phyloP scores from a whole-genome alignment of 37 sponge, comb jelly and placozoan species.

The Petrosia ficiformis region DNA sequence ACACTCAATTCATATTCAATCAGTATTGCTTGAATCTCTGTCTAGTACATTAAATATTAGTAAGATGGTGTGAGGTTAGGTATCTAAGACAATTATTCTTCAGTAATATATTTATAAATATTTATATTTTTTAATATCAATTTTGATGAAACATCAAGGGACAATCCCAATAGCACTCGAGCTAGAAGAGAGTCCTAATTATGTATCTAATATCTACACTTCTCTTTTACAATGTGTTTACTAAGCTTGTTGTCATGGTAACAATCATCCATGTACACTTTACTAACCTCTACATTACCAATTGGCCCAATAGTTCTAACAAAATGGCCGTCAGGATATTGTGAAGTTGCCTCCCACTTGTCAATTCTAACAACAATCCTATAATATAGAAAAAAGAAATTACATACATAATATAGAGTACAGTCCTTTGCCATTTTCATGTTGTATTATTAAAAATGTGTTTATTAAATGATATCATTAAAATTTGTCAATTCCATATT shows the following conservation, averaged over 20 bases:
- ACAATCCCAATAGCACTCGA: too few relatives aligned
- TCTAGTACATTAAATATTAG: slow-evolving; percentile 3
- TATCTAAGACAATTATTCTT: background rate
- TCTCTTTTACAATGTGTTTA: too few relatives aligned
- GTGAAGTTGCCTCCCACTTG: slow-evolving; percentile 55
- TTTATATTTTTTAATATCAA: too few relatives aligned
- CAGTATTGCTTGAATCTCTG: slow-evolving; percentile 64
- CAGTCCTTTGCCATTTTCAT: background rate
- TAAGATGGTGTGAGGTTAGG: background rate
- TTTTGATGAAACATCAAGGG: too few relatives aligned
- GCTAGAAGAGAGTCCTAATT: too few relatives aligned
- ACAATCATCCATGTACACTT: background rate
- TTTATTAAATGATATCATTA: background rate
- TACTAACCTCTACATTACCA: slow-evolving; percentile 49
- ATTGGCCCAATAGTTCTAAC: slow-evolving; percentile 73
- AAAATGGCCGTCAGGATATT: slow-evolving; percentile 84
- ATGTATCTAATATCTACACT: too few relatives aligned
- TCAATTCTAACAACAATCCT: slow-evolving; percentile 74
- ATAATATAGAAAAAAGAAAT: background rate
- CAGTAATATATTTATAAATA: background rate
- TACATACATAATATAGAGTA: background rate
- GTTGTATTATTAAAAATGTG: background rate
- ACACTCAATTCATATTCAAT: slow-evolving; percentile 37
- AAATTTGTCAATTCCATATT: too few relatives aligned
- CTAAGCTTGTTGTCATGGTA: background rate